A percentile compares a stretch with the other conserved stretches of the same genome.
These are phyloP conservation scores for Xenopus tropicalis DNA, from an alignment of 2,113 vertebrate species.

Conservation along the genomic window DNA sequence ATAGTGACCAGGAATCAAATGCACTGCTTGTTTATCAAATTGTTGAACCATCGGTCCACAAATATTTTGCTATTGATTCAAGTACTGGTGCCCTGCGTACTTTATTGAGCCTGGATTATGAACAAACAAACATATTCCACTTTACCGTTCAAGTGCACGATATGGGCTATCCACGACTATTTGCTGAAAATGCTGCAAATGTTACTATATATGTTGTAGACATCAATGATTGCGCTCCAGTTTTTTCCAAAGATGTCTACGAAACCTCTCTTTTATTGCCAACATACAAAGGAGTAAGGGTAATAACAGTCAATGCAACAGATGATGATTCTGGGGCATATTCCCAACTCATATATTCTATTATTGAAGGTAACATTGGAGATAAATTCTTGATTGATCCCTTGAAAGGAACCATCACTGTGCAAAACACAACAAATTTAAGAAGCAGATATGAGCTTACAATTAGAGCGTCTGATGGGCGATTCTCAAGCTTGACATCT, in stretches of 20 bases:
- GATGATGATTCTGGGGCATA: conserved; percentile 85
- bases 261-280: conserved; percentile 82
- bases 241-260: conserved; percentile 79
- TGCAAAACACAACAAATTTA: conserved; percentile 88
- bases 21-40: conserved; percentile 92
- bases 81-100: conserved; percentile 90
- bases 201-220: conserved; percentile 89
- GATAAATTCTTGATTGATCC: conserved; percentile 87
- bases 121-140: conserved; percentile 78
- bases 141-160: conserved; percentile 95
- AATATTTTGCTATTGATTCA: conserved; percentile 90
- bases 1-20: conserved; percentile 84
- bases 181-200: conserved; percentile 84
- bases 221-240: conserved; percentile 88
- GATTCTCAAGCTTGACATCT: conserved; percentile 75
- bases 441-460: conserved; percentile 91
- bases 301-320: conserved; percentile 79
- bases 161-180: conserved; percentile 81
- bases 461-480: conserved; percentile 86
- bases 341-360: conserved; percentile 84
- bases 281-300: conserved; percentile 86
- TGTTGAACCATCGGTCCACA: conserved; percentile 84
- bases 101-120: conserved; percentile 81
- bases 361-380: conserved; percentile 92
- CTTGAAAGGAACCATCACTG: conserved; percentile 73